These are phyloP conservation scores for Smutsia gigantea DNA, from an alignment of 2,797 vertebrate genomes.

Conservation along the genomic window DNA sequence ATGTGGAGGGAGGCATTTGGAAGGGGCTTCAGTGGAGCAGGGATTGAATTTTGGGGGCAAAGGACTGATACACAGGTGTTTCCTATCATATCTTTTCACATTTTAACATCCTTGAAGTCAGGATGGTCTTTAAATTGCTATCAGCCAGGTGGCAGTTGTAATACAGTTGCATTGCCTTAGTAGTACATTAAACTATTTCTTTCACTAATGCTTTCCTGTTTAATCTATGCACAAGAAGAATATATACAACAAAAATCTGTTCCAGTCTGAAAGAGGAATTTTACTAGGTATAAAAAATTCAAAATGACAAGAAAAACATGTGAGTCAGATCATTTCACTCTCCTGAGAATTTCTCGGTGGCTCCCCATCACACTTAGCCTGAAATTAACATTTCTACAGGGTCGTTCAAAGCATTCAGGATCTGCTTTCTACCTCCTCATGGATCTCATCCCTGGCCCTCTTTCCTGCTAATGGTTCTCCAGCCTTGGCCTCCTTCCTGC, in stretches of 20 bases:
- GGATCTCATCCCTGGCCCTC: neutral
- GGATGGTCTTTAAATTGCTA: neutral
- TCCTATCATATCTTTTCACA: neutral
- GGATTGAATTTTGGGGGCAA: neutral
- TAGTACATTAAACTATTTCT: neutral
- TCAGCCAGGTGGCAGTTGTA: neutral
- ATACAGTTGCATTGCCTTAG: neutral
- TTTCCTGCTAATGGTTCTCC: no score
- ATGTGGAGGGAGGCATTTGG: no score
- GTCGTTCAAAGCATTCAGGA: no score
- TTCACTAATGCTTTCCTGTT: neutral
- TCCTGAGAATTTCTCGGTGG: neutral
- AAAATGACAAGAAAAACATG: neutral
- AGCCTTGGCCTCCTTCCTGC: neutral
- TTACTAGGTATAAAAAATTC: neutral
- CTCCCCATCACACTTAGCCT: neutral
- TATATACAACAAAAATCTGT: neutral
- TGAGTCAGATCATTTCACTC: neutral
- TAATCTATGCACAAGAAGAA: neutral
- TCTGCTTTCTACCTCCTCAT: neutral
- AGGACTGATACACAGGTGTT: no score
- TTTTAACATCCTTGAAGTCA: neutral
- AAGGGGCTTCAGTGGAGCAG: fast-evolving
- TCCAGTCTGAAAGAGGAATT: neutral
- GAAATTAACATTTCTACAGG: neutral